phyloP scores from a whole-genome alignment of 2,797 vertebrate species.

The Neostethus bicornis region DNA sequence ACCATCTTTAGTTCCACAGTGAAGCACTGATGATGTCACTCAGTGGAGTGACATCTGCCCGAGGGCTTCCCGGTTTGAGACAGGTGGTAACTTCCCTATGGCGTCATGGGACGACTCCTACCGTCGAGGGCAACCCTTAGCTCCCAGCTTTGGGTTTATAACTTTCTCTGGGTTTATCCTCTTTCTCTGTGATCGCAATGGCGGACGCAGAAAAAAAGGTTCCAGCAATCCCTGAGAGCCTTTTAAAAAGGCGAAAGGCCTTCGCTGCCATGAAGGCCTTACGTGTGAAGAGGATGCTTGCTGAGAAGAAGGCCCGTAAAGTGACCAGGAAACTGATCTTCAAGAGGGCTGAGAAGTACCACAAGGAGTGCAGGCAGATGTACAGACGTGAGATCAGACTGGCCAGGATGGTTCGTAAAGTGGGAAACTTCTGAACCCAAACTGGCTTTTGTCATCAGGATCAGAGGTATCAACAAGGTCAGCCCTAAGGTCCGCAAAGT shows the following conservation, averaged over 20 bases:
- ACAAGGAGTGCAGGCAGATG: constrained; percentile 95
- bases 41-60: no score
- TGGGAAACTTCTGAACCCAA: constrained; percentile 96
- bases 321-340: constrained; percentile 90
- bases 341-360: constrained; percentile 90
- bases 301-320: constrained; percentile 88
- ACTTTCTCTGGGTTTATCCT: no score
- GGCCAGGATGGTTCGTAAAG: constrained; percentile 93
- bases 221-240: constrained; percentile 91
- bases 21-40: no score
- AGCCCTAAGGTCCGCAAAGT: constrained; percentile 98
- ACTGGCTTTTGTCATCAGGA: constrained; percentile 93
- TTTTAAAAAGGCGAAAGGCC: constrained; percentile 95
- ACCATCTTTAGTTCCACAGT: no score
- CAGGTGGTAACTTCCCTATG: no score
- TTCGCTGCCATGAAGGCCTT: constrained; percentile 86
- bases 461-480: constrained; percentile 97
- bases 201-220: constrained; percentile 88
- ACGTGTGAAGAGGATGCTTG: constrained; percentile 85
- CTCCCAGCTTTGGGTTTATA: no score
- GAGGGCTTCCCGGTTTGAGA: no score
- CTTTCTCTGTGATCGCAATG: constrained; percentile 92
- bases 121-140: no score
- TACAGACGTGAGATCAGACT: constrained; percentile 90
- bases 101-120: no score